Percentiles rank a stretch among this genome's conserved stretches.
Evolutionary conservation across 2,888 invertebrate species (phyloP).

Genomic region (Anoncus sp.): DNA sequence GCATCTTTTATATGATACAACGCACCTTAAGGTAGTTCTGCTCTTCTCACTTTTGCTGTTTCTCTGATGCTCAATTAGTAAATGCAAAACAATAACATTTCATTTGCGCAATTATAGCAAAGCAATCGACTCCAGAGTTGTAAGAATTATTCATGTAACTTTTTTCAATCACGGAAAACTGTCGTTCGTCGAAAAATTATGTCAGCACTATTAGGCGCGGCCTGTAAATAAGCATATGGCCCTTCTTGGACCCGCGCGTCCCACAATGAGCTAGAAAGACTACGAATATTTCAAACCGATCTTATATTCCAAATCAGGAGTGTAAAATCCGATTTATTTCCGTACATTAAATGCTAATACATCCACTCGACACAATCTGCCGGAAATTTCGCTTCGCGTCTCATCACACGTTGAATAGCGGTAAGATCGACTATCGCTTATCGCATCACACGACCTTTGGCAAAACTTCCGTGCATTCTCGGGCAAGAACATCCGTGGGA

Average conservation of each 20-base stretch:
- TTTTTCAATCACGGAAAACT: too few species aligned
- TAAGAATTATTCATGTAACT: too few species aligned
- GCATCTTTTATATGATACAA: background rate
- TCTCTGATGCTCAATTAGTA: too few species aligned
- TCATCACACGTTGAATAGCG: constrained; percentile 46
- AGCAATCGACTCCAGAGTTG: too few species aligned
- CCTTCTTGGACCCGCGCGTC: too few species aligned
- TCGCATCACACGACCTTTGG: constrained; percentile 39
- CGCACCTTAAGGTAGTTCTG: background rate
- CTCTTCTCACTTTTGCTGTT: too few species aligned
- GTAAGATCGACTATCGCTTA: constrained; percentile 53
- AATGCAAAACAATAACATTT: too few species aligned
- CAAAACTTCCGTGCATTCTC: constrained; percentile 38
- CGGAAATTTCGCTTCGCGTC: constrained; percentile 38
- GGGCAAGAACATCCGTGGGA: constrained; percentile 44
- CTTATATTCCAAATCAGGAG: background rate
- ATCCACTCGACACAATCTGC: constrained; percentile 9
- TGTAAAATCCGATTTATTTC: background rate
- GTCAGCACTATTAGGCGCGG: too few species aligned
- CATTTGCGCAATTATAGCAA: too few species aligned
- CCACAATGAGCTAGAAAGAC: background rate
- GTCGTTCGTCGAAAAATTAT: too few species aligned
- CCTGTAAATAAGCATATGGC: too few species aligned
- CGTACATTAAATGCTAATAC: constrained; percentile 23
- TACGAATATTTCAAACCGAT: background rate